Percentiles rank a stretch among this genome's conserved stretches.
These are phyloP conservation scores for Lordiphosa mommai DNA, from an alignment of 1,140 invertebrate genomes.

Conservation along the genomic window DNA sequence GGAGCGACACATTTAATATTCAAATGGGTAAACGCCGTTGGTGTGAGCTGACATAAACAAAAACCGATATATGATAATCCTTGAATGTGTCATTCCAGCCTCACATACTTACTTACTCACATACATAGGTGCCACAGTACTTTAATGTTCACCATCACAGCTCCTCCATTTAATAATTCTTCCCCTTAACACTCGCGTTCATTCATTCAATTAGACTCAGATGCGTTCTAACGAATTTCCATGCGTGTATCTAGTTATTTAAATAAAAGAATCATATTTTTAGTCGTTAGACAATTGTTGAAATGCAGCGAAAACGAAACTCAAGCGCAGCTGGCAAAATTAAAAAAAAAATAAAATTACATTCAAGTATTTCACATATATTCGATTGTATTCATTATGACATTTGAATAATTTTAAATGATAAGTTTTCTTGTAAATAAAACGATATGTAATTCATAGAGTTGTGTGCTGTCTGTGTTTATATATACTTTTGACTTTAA, in stretches of 20 bases:
- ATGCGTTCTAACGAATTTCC: constrained; percentile 73
- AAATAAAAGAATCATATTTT: constrained; percentile 72
- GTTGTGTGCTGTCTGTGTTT: too few species aligned
- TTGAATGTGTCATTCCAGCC: too few species aligned
- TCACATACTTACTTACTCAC: constrained; percentile 9
- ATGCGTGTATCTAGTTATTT: constrained; percentile 79
- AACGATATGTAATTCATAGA: constrained; percentile 48
- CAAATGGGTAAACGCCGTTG: too few species aligned
- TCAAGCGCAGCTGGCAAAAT: constrained; percentile 24
- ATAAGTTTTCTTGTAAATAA: constrained; percentile 68
- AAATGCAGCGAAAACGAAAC: constrained; percentile 39
- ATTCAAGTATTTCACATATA: constrained; percentile 44
- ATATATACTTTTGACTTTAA: too few species aligned
- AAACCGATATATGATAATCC: too few species aligned
- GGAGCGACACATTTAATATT: too few species aligned
- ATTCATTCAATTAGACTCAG: constrained; percentile 61
- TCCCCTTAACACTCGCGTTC: constrained; percentile 63
- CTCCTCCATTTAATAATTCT: constrained; percentile 1
- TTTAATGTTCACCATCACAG: constrained; percentile 29
- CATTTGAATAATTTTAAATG: constrained; percentile 58
- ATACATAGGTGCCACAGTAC: constrained; percentile 65
- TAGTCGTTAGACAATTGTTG: constrained; percentile 79
- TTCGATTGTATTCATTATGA: constrained; percentile 46
- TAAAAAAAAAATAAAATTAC: constrained; percentile 22
- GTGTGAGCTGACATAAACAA: too few species aligned